Evolutionary conservation across 2,888 invertebrate genomes (phyloP).

Genomic region (Eupithecia subumbrata): DNA sequence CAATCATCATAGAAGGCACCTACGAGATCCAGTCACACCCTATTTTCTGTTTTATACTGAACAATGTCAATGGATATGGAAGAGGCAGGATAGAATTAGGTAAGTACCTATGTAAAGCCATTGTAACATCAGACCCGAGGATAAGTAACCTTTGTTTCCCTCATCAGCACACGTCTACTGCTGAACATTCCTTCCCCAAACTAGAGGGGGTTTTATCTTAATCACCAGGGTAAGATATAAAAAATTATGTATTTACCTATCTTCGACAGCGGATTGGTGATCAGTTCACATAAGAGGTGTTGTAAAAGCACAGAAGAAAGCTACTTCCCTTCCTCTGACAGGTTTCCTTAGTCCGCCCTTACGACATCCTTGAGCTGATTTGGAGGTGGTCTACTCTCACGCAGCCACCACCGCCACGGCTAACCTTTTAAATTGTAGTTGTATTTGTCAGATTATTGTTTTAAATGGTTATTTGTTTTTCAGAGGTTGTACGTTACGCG

Average conservation of each 20-base stretch:
- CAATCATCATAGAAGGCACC: not conserved
- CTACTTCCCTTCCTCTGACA: not conserved
- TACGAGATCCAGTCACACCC: not conserved
- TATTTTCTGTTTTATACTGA: not conserved
- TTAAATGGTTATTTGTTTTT: conserved; percentile 9
- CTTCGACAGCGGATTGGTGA: not conserved
- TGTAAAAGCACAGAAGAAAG: not conserved
- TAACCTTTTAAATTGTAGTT: not conserved
- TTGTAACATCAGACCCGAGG: not conserved
- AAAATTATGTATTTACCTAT: no score
- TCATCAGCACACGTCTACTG: not conserved
- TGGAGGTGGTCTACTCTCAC: not conserved
- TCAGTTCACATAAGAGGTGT: no score
- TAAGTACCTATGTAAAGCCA: not conserved
- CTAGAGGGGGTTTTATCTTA: not conserved
- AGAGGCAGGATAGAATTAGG: not conserved
- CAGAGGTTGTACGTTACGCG: conserved; percentile 29
- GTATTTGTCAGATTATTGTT: not conserved
- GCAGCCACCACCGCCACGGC: not conserved
- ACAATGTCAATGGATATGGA: not conserved
- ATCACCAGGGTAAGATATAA: no score
- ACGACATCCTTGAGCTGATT: no score
- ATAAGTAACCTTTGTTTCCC: not conserved
- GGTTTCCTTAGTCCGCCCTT: not conserved
- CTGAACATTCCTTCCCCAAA: not conserved